Evolutionary conservation across 64 coral and sea anemone species (phyloP).

Genomic region (Dendronephthya gigantea): DNA sequence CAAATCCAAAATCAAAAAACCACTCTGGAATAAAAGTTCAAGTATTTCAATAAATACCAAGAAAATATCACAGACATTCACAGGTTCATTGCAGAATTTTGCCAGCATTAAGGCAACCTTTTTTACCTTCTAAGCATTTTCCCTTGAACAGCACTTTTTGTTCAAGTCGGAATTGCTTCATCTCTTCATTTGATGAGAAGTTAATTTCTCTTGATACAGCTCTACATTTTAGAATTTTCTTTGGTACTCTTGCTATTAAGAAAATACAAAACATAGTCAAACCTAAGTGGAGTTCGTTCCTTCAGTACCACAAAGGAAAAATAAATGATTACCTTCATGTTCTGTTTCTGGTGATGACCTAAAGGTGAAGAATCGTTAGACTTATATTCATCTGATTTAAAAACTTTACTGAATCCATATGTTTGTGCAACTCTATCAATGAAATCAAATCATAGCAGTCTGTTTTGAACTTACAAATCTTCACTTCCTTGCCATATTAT

Average conservation of each 20-base stretch:
- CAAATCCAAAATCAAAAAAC: conserved; percentile 99
- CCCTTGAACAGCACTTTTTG: conserved; percentile 97
- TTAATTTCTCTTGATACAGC: conserved; percentile 95
- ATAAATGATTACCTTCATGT: conserved; percentile 87
- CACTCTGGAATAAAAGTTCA: conserved; percentile 45
- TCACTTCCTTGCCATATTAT: conserved; percentile 99
- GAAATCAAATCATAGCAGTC: too few species aligned
- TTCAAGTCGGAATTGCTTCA: conserved; percentile 99
- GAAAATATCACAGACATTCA: too few species aligned
- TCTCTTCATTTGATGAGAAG: conserved; percentile 96
- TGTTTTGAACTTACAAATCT: conserved; percentile 99
- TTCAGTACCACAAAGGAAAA: background rate
- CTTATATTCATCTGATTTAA: too few species aligned
- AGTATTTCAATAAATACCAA: too few species aligned
- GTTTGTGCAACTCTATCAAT: too few species aligned
- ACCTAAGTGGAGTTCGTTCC: background rate
- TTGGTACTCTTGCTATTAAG: conserved; percentile 80
- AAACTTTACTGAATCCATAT: too few species aligned
- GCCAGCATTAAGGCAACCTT: too few species aligned
- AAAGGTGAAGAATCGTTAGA: background rate
- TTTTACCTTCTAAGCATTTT: conserved; percentile 99
- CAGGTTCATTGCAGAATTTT: too few species aligned
- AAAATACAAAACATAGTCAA: background rate
- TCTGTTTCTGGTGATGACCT: conserved; percentile 70
- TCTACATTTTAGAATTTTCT: conserved; percentile 99